phyloP scores from a whole-genome alignment of 2,888 invertebrate species.

The Leucania comma region DNA sequence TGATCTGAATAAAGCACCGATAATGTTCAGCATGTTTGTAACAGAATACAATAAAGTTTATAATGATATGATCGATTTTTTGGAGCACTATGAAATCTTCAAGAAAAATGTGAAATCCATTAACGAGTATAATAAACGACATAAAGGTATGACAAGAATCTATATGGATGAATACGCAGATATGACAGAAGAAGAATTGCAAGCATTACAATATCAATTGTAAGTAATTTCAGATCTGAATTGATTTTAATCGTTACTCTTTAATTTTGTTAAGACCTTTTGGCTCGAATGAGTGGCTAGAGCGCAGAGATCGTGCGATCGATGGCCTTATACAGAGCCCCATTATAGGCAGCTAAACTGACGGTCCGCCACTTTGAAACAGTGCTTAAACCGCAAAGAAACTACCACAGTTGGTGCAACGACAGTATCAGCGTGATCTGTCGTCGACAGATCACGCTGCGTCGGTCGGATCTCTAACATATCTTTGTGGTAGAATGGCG shows the following conservation, averaged over 20 bases:
- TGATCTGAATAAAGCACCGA: slow-evolving; percentile 39
- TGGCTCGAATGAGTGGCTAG: background rate
- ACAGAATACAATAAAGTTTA: slow-evolving; percentile 24
- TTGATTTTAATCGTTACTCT: background rate
- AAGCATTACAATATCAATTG: background rate
- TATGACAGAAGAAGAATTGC: slow-evolving; percentile 2
- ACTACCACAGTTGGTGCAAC: too few relatives aligned
- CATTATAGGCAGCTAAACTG: too few relatives aligned
- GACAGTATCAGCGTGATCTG: too few relatives aligned
- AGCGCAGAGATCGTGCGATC: too few relatives aligned
- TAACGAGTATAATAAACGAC: slow-evolving; percentile 22
- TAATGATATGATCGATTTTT: slow-evolving; percentile 10
- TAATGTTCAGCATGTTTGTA: slow-evolving; percentile 21
- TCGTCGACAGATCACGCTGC: too few relatives aligned
- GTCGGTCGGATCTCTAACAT: too few relatives aligned
- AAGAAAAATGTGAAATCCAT: slow-evolving; percentile 28
- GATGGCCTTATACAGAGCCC: too few relatives aligned
- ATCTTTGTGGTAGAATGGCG: too few relatives aligned
- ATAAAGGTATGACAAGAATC: slow-evolving; percentile 16
- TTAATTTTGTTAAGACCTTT: background rate
- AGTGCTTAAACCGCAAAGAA: too few relatives aligned
- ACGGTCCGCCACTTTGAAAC: too few relatives aligned
- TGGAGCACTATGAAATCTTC: slow-evolving; percentile 38
- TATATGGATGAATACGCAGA: slow-evolving; percentile 38
- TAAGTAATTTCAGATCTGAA: slow-evolving; percentile 16